Conservation (phyloP, 2,888 invertebrate genomes). For the Agonopterix subpropinquella region DNA sequence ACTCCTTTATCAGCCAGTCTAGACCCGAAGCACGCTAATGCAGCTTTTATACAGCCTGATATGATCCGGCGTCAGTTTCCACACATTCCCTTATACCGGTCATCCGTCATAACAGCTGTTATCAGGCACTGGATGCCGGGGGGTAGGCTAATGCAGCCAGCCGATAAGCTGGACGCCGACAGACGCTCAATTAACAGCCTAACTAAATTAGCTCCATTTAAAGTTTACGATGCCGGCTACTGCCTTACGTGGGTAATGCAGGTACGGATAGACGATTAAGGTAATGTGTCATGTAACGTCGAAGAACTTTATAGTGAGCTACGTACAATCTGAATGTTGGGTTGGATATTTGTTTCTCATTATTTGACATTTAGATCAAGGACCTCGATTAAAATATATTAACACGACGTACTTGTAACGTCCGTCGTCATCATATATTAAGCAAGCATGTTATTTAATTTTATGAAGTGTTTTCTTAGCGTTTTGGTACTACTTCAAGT, state of each 20-base stretch:
- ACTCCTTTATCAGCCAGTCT: background rate
- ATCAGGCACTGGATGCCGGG: slow-evolving; percentile 29
- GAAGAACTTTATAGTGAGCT: no score
- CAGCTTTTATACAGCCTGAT: background rate
- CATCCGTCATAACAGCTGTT: slow-evolving; percentile 56
- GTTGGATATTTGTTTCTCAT: no score
- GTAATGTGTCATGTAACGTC: background rate
- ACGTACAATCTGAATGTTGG: no score
- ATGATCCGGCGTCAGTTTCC: slow-evolving; percentile 9
- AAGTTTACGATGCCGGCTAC: slow-evolving; percentile 72
- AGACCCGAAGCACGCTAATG: slow-evolving; percentile 9
- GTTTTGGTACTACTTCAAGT: no score
- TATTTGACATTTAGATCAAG: no score
- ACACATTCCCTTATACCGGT: slow-evolving; percentile 8
- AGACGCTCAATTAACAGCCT: slow-evolving; percentile 70
- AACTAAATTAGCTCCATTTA: slow-evolving; percentile 74
- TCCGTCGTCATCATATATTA: no score
- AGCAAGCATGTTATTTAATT: no score
- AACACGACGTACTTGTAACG: no score
- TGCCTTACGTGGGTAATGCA: slow-evolving; percentile 56
- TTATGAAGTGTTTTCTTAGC: no score
- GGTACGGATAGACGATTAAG: slow-evolving; percentile 38
- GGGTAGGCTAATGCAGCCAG: slow-evolving; percentile 57
- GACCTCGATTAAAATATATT: no score
- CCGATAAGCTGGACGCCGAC: slow-evolving; percentile 53